phyloP scores from a whole-genome alignment of 2,888 invertebrate species.

The Macaria liturata region DNA sequence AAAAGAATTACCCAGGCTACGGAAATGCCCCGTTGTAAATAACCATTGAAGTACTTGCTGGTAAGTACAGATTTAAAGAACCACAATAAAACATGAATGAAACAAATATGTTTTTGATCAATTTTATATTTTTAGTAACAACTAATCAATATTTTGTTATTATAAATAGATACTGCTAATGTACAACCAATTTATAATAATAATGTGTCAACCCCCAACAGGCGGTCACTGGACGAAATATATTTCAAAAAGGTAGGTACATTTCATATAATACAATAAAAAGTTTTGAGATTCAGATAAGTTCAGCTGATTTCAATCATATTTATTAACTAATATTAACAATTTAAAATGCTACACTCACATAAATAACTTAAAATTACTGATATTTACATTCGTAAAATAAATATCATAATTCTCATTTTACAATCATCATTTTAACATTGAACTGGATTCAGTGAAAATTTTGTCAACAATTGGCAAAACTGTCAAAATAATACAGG shows the following conservation, averaged over 20 bases:
- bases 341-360: conserved; percentile 72
- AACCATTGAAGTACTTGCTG: too few relatives aligned
- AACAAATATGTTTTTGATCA: conserved; percentile 62
- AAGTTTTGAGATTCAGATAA: conserved; percentile 75
- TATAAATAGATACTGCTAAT: conserved; percentile 80
- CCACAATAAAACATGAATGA: conserved; percentile 16
- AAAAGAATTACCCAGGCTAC: too few relatives aligned
- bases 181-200: conserved; percentile 73
- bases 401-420: conserved; percentile 34
- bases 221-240: conserved; percentile 75
- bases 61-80: too few relatives aligned
- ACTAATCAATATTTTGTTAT: conserved; percentile 80
- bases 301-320: conserved; percentile 79
- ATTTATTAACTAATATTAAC: conserved; percentile 63
- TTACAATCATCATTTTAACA: conserved; percentile 35
- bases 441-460: conserved; percentile 46
- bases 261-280: conserved; percentile 65
- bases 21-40: too few relatives aligned
- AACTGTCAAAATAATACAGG: conserved; percentile 67
- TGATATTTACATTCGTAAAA: conserved; percentile 74
- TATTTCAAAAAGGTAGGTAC: conserved; percentile 74
- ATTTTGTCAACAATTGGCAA: conserved; percentile 54
- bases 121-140: conserved; percentile 83
- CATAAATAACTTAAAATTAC: conserved; percentile 79
- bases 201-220: conserved; percentile 58